Conservation (phyloP, 2,888 invertebrate genomes). For the Stratiomys singularior region DNA sequence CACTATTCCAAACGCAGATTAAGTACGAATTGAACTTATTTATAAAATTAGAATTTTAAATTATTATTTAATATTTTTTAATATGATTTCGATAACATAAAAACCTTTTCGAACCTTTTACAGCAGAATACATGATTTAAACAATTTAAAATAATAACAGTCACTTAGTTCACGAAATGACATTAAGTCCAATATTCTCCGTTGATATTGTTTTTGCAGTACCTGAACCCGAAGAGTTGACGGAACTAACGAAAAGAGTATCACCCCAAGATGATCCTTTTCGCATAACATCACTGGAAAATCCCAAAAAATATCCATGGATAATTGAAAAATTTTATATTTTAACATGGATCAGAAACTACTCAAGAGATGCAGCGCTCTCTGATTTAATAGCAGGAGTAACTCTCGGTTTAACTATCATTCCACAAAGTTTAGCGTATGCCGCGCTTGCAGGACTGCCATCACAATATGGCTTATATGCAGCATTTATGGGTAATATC, state of each 20-base stretch:
- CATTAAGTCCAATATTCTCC: too few relatives aligned
- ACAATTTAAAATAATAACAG: too few relatives aligned
- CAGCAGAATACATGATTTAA: too few relatives aligned
- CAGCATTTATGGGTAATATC: slow-evolving; percentile 84
- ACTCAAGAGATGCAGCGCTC: slow-evolving; percentile 74
- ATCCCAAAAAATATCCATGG: slow-evolving; percentile 54
- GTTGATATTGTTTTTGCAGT: slow-evolving; percentile 36
- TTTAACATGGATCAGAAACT: slow-evolving; percentile 75
- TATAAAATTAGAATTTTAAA: too few relatives aligned
- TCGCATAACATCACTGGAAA: slow-evolving; percentile 27
- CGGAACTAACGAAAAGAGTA: background rate
- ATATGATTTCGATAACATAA: too few relatives aligned
- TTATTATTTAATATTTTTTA: too few relatives aligned
- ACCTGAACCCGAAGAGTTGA: slow-evolving; percentile 28
- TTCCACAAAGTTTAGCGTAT: slow-evolving; percentile 92
- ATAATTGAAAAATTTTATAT: slow-evolving; percentile 67
- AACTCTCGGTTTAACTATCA: slow-evolving; percentile 89
- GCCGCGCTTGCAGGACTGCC: slow-evolving; percentile 85
- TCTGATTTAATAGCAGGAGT: slow-evolving; percentile 89
- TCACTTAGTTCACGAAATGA: too few relatives aligned
- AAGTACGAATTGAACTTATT: too few relatives aligned
- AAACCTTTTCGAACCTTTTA: too few relatives aligned
- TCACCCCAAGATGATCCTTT: background rate
- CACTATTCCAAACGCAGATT: too few relatives aligned
- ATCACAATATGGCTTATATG: slow-evolving; percentile 92